Conservation (phyloP, 2,113 vertebrate genomes). For the Macrotis lagotis region DNA sequence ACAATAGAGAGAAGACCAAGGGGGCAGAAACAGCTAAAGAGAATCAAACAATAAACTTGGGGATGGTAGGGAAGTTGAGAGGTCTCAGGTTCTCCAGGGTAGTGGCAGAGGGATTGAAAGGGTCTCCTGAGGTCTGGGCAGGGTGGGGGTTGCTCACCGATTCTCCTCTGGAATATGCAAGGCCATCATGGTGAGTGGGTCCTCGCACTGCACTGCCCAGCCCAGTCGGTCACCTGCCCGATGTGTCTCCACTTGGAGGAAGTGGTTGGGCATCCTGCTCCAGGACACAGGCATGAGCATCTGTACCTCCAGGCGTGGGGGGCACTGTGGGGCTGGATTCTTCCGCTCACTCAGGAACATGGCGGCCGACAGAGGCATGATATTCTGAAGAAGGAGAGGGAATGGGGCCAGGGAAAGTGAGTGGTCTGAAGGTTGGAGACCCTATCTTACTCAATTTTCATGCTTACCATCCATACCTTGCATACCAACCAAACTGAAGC, state of each 20-base stretch:
- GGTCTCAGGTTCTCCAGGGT: not conserved
- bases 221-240: constrained; percentile 89
- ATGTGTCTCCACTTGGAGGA: constrained; percentile 86
- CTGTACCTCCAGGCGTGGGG: constrained; percentile 90
- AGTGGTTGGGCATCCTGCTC: constrained; percentile 95
- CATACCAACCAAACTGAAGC: not conserved
- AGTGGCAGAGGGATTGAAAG: not conserved
- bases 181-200: constrained; percentile 96
- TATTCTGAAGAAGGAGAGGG: constrained; percentile 85
- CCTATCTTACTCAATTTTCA: not conserved
- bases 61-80: not conserved
- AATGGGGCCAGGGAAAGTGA: not conserved
- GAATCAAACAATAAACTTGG: not conserved
- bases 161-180: constrained; percentile 97
- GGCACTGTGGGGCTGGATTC: constrained; percentile 94
- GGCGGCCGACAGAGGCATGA: constrained; percentile 97
- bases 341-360: constrained; percentile 95
- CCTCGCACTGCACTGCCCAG: constrained; percentile 92
- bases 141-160: constrained; percentile 82
- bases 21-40: not conserved
- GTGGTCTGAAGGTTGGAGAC: rapidly evolving
- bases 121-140: not conserved
- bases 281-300: constrained; percentile 92
- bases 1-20: not conserved
- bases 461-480: not conserved